These are phyloP conservation scores for Gavialis gangeticus DNA, from an alignment of 2,113 vertebrate species.

Conservation along the genomic window DNA sequence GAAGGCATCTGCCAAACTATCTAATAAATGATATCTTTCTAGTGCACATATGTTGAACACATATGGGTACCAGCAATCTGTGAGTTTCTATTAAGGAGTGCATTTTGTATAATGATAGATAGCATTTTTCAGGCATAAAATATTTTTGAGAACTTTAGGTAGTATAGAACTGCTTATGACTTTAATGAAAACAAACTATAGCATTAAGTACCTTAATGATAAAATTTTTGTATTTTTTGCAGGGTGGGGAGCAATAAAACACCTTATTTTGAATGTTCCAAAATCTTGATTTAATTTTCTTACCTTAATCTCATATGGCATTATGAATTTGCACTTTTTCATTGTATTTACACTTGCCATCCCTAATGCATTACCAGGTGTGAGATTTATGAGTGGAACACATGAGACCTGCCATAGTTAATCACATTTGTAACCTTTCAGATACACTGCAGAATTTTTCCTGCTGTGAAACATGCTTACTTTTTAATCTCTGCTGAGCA, in stretches of 20 bases:
- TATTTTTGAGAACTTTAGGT: neutral
- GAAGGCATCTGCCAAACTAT: constrained; percentile 39
- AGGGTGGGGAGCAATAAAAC: neutral
- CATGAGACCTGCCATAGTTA: constrained; percentile 76
- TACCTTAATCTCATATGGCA: constrained; percentile 43
- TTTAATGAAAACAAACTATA: neutral
- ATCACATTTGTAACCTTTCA: constrained; percentile 79
- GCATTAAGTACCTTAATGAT: neutral
- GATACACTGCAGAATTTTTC: constrained; percentile 57
- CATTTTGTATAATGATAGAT: neutral
- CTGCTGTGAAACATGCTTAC: constrained; percentile 53
- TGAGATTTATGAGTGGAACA: constrained; percentile 73
- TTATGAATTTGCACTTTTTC: constrained; percentile 62
- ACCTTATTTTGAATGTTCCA: neutral
- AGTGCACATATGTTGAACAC: constrained; percentile 58
- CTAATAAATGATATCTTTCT: constrained; percentile 32
- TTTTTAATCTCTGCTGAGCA: constrained; percentile 61
- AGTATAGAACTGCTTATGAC: neutral
- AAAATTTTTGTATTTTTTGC: neutral
- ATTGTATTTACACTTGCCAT: constrained; percentile 68
- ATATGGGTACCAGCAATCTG: constrained; percentile 50
- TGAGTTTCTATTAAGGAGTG: constrained; percentile 14
- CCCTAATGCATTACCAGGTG: constrained; percentile 68
- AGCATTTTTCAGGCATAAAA: neutral
- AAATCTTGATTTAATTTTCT: constrained; percentile 37